Evolutionary conservation across 23 tunicate species (phyloP).

Genomic region (Oikopleura albicans): DNA sequence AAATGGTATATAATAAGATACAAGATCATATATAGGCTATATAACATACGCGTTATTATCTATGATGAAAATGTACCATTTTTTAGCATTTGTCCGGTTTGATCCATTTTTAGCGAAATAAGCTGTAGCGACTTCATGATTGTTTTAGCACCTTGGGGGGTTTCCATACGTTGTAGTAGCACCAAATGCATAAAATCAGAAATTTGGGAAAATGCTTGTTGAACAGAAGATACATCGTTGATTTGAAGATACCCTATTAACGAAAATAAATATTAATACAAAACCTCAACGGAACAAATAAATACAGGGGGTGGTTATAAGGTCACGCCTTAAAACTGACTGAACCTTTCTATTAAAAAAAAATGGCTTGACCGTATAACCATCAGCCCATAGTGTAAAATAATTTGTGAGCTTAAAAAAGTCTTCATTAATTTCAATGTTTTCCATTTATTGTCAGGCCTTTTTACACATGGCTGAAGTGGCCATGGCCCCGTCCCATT

Average conservation of each 20-base stretch:
- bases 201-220: not conserved
- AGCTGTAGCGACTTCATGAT: not conserved
- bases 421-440: no score
- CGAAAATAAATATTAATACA: not conserved
- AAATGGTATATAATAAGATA: no score
- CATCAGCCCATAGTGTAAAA: no score
- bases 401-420: not conserved
- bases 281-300: no score
- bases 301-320: no score
- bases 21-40: no score
- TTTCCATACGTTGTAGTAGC: not conserved
- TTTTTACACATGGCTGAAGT: no score
- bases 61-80: not conserved
- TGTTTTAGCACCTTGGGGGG: not conserved
- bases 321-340: no score
- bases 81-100: not conserved
- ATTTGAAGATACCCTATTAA: not conserved
- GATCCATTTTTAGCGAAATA: not conserved
- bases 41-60: not conserved
- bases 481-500: no score
- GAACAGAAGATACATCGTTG: not conserved
- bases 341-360: no score
- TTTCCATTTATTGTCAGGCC: no score
- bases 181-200: not conserved
- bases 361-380: no score